Conservation (phyloP, 2,797 vertebrate species). For the Phrynocephalus vlangalii region DNA sequence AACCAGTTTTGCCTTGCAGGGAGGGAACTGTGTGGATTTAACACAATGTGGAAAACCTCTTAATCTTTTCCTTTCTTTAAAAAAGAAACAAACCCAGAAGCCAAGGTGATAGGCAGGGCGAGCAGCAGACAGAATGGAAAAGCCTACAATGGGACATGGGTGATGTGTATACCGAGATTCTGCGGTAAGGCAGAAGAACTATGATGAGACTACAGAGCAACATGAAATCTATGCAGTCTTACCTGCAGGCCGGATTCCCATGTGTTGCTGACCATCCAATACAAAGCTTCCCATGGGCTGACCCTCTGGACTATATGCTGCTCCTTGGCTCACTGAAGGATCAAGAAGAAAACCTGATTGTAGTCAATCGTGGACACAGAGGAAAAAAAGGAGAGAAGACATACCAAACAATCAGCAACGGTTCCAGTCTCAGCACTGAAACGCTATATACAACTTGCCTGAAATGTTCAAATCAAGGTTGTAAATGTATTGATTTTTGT, state of each 20-base stretch:
- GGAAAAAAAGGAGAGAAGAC: conserved; percentile 96
- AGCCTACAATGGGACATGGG: conserved; percentile 52
- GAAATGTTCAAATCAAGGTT: conserved; percentile 66
- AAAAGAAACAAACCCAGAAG: conserved; percentile 46
- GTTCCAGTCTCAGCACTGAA: conserved; percentile 93
- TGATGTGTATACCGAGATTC: conserved; percentile 52
- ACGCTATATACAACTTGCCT: conserved; percentile 85
- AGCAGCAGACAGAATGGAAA: conserved; percentile 70
- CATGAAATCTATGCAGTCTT: conserved; percentile 66
- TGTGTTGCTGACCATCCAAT: conserved; percentile 99
- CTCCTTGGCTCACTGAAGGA: conserved; percentile 99
- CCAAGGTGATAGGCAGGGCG: conserved; percentile 74
- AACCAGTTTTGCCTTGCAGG: conserved; percentile 57
- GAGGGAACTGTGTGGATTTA: conserved; percentile 59
- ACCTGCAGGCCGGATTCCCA: conserved; percentile 99
- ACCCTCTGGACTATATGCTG: conserved; percentile 99
- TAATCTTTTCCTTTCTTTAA: conserved; percentile 47
- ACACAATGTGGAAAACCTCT: conserved; percentile 48
- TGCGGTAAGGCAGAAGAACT: conserved; percentile 33
- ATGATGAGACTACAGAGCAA: conserved; percentile 54
- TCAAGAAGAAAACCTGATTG: conserved; percentile 99
- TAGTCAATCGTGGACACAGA: conserved; percentile 99
- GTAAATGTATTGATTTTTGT: conserved; percentile 62
- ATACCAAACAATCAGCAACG: conserved; percentile 99
- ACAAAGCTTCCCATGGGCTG: conserved; percentile 99